Conservation (phyloP, 2,888 invertebrate genomes). For the Phyllotreta cruciferae region DNA sequence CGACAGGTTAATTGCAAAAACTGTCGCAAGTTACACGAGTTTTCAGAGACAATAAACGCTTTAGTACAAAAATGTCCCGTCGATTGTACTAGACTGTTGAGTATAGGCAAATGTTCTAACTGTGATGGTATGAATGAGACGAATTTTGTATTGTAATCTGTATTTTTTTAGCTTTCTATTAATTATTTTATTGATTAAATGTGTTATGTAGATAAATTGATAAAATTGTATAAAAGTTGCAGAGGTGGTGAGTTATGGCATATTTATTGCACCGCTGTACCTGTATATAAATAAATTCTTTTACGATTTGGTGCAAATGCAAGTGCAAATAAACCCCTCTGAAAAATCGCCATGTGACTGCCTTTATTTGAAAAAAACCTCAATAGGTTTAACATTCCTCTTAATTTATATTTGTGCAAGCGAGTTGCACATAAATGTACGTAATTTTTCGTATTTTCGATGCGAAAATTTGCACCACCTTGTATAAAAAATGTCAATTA, state of each 20-base stretch:
- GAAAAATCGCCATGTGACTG: too few species aligned
- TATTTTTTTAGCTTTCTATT: neutral
- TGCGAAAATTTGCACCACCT: neutral
- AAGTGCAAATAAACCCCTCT: too few species aligned
- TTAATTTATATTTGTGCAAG: neutral
- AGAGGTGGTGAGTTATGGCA: too few species aligned
- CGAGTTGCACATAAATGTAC: neutral
- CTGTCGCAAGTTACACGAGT: too few species aligned
- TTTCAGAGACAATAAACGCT: neutral
- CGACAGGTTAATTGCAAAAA: too few species aligned
- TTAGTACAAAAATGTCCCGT: constrained; percentile 18
- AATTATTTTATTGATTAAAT: neutral
- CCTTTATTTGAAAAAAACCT: too few species aligned
- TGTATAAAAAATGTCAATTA: constrained; percentile 18
- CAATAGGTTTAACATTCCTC: too few species aligned
- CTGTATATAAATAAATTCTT: too few species aligned
- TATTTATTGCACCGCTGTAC: too few species aligned
- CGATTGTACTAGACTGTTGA: constrained; percentile 16
- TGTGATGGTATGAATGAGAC: constrained; percentile 30
- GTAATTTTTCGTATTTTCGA: neutral
- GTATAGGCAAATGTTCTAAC: constrained; percentile 17
- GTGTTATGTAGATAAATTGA: too few species aligned
- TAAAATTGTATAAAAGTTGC: too few species aligned
- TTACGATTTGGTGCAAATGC: too few species aligned
- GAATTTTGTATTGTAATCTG: constrained; percentile 29